These are phyloP conservation scores for Eira barbara DNA, from an alignment of 2,113 vertebrate genomes.

Conservation along the genomic window DNA sequence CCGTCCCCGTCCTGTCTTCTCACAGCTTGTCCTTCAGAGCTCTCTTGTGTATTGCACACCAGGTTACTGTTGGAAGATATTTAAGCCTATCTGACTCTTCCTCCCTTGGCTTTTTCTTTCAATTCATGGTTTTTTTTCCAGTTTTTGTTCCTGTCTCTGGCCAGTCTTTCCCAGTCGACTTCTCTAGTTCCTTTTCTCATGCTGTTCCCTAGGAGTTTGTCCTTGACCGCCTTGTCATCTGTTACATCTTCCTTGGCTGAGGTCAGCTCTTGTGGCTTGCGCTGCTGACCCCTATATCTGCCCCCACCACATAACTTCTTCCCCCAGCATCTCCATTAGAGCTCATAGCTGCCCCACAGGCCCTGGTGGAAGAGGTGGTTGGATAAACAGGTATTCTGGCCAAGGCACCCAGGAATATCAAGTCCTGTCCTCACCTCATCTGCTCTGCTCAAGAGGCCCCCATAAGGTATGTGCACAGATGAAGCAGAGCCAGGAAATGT, in stretches of 20 bases:
- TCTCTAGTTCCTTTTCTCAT: neutral
- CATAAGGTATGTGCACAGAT: neutral
- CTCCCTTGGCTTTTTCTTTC: neutral
- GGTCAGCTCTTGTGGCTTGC: neutral
- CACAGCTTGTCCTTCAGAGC: neutral
- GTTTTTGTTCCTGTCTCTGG: neutral
- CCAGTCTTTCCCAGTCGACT: neutral
- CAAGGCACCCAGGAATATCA: neutral
- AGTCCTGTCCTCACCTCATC: neutral
- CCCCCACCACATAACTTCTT: neutral
- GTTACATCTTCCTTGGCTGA: neutral
- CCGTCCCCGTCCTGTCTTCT: neutral
- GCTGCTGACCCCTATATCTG: neutral
- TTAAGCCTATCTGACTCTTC: neutral
- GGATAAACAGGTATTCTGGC: neutral
- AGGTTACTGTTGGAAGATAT: neutral
- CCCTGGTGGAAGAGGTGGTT: neutral
- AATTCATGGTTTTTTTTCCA: neutral
- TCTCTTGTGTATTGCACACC: neutral
- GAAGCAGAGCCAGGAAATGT: neutral
- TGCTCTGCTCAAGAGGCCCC: too few species aligned
- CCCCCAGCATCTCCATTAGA: too few species aligned
- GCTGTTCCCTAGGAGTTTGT: neutral
- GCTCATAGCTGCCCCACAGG: neutral
- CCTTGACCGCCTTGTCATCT: neutral